phyloP scores from a whole-genome alignment of 2,113 vertebrate species.

The Chloropsis hardwickii region DNA sequence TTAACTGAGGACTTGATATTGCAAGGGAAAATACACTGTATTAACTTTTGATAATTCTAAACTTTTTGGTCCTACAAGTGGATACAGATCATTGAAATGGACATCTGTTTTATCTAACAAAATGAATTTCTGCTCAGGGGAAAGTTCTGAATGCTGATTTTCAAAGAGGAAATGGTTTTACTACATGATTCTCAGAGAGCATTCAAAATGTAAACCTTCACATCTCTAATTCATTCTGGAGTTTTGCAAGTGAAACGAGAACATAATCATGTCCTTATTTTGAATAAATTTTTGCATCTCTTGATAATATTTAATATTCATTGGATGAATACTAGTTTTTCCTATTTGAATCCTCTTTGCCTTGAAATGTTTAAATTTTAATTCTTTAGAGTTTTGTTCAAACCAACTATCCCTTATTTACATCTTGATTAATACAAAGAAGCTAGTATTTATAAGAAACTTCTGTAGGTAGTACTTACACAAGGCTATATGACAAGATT shows the following conservation, averaged over 20 bases:
- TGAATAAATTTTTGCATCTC: not conserved
- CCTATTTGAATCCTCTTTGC: not conserved
- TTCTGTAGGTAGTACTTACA: not conserved
- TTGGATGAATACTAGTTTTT: not conserved
- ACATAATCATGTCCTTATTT: not conserved
- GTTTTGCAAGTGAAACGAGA: not conserved
- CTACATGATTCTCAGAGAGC: not conserved
- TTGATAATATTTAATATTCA: not conserved
- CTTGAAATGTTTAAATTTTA: not conserved
- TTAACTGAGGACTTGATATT: not conserved
- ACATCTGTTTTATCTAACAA: not conserved
- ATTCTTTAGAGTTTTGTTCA: not conserved
- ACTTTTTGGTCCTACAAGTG: not conserved
- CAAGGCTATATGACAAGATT: not conserved
- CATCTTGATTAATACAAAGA: not conserved
- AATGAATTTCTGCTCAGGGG: not conserved
- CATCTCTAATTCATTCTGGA: not conserved
- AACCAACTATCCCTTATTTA: not conserved
- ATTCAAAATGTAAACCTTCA: not conserved
- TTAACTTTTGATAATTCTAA: not conserved
- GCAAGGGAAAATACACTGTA: not conserved
- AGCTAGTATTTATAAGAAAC: not conserved
- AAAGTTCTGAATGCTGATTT: not conserved
- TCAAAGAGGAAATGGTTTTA: not conserved
- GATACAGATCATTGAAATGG: slow-evolving; percentile 10